phyloP scores from a whole-genome alignment of 2,113 vertebrate genomes.

The Petroica traversi region DNA sequence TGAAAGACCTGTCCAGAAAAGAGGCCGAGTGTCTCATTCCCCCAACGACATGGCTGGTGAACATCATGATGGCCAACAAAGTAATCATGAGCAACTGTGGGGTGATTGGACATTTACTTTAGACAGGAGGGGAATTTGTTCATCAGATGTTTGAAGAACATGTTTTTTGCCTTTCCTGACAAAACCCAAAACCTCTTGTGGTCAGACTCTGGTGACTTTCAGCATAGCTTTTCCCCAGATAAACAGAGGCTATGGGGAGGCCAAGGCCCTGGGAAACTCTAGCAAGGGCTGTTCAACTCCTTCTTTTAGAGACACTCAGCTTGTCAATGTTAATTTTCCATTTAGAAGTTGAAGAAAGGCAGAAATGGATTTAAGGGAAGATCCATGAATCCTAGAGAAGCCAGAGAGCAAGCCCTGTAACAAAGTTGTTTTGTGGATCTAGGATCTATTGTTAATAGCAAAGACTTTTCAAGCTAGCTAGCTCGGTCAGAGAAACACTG shows the following conservation, averaged over 20 bases:
- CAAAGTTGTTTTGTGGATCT: background rate
- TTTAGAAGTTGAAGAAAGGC: background rate
- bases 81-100: background rate
- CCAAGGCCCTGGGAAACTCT: background rate
- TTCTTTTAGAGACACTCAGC: background rate
- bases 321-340: background rate
- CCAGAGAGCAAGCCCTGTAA: background rate
- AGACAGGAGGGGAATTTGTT: background rate
- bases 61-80: constrained; percentile 39
- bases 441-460: background rate
- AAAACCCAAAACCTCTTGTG: background rate
- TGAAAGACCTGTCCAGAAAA: constrained; percentile 57
- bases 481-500: background rate
- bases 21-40: constrained; percentile 29
- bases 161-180: background rate
- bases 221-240: constrained; percentile 8
- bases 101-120: background rate
- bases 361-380: background rate
- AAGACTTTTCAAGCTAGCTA: background rate
- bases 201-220: background rate
- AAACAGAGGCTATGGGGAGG: constrained; percentile 16
- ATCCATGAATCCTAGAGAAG: background rate
- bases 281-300: background rate
- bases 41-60: constrained; percentile 10
- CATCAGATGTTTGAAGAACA: background rate